Conservation (phyloP, 2,797 vertebrate genomes). For the Pangasius krempfi region DNA sequence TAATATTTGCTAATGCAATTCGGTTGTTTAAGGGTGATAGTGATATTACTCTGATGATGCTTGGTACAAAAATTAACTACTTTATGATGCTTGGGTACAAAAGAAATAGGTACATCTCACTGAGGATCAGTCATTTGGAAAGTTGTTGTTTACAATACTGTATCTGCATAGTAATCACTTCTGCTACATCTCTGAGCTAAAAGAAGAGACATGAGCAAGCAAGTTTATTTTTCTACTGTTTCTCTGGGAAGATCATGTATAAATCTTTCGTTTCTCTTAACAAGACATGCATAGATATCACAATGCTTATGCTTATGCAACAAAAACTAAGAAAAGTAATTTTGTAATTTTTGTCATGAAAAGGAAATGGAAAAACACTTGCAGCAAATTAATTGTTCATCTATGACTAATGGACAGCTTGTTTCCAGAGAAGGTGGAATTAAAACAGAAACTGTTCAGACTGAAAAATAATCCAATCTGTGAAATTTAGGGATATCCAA, state of each 20-base stretch:
- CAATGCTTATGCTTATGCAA: neutral
- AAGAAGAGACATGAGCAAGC: constrained; percentile 19
- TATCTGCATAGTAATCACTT: neutral
- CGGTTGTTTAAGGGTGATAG: neutral
- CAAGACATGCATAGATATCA: constrained; percentile 9
- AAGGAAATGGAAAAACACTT: constrained; percentile 7
- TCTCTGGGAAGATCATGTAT: neutral
- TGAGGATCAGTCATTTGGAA: neutral
- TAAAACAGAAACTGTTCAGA: constrained; percentile 2
- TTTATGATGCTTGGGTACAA: neutral
- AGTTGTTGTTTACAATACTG: neutral
- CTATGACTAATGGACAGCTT: constrained; percentile 18
- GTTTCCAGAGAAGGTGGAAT: constrained; percentile 1
- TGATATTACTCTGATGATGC: neutral
- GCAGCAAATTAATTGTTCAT: neutral
- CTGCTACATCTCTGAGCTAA: neutral
- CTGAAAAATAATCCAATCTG: neutral
- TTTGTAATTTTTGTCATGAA: constrained; percentile 3
- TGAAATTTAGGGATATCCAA: neutral
- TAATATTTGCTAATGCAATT: neutral
- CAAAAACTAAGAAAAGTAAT: neutral
- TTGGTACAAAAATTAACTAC: neutral
- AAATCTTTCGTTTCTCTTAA: neutral
- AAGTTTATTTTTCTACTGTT: constrained; percentile 40
- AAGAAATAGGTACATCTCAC: neutral